Evolutionary conservation across 2,113 vertebrate species (phyloP), one percentile per base, ranked within the genome.

Genomic region (Willisornis vidua): DNA sequence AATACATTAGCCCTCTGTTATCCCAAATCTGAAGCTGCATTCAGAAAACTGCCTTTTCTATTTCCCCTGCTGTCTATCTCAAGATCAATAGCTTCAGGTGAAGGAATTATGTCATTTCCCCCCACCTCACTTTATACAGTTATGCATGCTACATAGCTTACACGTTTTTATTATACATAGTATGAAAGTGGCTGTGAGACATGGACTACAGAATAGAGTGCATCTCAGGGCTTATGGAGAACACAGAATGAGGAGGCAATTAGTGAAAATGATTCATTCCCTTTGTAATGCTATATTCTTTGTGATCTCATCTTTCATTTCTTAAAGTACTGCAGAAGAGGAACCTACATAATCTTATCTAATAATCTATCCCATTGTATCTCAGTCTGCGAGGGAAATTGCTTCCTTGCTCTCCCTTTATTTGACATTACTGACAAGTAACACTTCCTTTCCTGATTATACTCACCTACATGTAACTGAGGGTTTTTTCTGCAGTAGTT

Each of bases 391-490:
- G 4, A 86, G 76, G 76, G 58, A 97, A 96, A 96, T 78, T 90
- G 73, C 85, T 97, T 96, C 90, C 90, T 89, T 72, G 35, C 80
- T 90, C 63, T 68, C 33, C 24, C 80, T 89, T 90, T 90, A 85
- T 96, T 94, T 97, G 90, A 93, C 83, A 68, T 87, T 28, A 78
- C 65, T 95, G 90, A 90, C 92, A 95, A 87, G 52, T 61, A 84
- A 83, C 6, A 8, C 72, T 97, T 97, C 96, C 93, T 95, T 78
- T 96, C 73, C 85, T 89, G 73, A 93, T 96, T 97, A 87, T 68
- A 63, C 25, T 94, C 88, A 89, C 73, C 90, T 41, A 88, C 92
- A 9, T 22, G 43, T 74, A 90, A 89, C 57, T 12, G 70, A 95
- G 20, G 16, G 10, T 3, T 65, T 87, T 66, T 88, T 35, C 70